phyloP scores from a whole-genome alignment of 2,888 invertebrate genomes.

The Leucozona laternaria region DNA sequence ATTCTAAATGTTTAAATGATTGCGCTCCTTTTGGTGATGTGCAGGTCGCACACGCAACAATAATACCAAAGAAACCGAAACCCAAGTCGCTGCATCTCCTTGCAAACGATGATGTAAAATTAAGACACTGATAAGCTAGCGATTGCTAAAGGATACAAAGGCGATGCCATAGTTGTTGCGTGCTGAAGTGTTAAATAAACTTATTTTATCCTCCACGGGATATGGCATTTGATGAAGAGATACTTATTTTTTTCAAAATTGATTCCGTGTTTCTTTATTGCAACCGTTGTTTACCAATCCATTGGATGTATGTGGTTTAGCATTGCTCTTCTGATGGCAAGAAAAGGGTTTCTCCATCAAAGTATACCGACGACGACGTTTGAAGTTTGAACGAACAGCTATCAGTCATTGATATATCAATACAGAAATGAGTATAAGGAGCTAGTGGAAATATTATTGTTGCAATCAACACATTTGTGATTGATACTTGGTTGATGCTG shows the following conservation, averaged over 20 bases:
- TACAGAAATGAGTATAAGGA: conserved; percentile 4
- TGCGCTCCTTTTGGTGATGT: conserved; percentile 6
- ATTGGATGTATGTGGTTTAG: conserved; percentile 39
- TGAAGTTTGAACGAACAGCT: conserved; percentile 23
- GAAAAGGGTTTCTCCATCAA: conserved; percentile 42
- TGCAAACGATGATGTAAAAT: conserved; percentile 37
- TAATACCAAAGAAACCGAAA: conserved; percentile 38
- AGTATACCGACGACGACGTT: neutral
- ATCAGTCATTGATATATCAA: conserved; percentile 46
- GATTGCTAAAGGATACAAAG: conserved; percentile 53
- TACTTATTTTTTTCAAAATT: conserved; percentile 28
- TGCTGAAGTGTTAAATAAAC: conserved; percentile 66
- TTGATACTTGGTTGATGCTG: conserved; percentile 1
- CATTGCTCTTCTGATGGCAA: neutral
- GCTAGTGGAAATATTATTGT: conserved; percentile 27
- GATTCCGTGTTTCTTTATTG: conserved; percentile 49
- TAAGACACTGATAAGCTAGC: conserved; percentile 46
- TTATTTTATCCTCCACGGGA: conserved; percentile 24
- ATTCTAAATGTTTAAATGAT: conserved; percentile 37
- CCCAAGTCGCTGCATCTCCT: conserved; percentile 34
- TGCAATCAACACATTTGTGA: conserved; percentile 62
- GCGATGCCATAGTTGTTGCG: conserved; percentile 54
- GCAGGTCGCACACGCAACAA: conserved; percentile 50
- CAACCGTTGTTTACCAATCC: conserved; percentile 58
- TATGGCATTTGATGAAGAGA: conserved; percentile 42